Conservation (phyloP, 2,797 vertebrate genomes). For the Phalloptychus januarius region DNA sequence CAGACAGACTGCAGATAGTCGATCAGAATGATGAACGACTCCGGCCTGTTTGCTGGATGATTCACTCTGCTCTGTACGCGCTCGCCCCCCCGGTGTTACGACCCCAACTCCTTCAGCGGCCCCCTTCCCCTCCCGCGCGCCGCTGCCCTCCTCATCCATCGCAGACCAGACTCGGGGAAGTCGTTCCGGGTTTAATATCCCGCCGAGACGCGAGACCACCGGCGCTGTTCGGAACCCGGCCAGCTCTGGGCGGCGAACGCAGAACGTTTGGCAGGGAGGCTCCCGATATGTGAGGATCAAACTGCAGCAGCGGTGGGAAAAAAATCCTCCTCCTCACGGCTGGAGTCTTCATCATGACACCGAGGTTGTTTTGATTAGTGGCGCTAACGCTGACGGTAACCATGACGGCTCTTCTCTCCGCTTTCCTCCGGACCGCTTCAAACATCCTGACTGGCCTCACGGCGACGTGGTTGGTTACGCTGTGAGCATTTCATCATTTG, state of each 20-base stretch:
- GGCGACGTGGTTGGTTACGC: background rate
- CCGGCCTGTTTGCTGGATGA: constrained; percentile 14
- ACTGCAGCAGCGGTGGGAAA: constrained; percentile 5
- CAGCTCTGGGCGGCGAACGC: constrained; percentile 1
- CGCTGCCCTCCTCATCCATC: background rate
- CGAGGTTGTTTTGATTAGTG: constrained; percentile 3
- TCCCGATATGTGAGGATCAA: constrained; percentile 9
- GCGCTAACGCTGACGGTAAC: background rate
- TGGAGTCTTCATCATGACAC: constrained; percentile 9
- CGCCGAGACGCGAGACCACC: constrained; percentile 39
- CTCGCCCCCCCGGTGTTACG: constrained; percentile 1
- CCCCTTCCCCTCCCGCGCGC: constrained; percentile 10
- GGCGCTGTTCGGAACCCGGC: constrained; percentile 8
- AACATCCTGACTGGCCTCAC: background rate
- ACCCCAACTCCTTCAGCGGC: constrained; percentile 10
- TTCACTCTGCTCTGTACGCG: background rate
- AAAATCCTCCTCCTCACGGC: constrained; percentile 3
- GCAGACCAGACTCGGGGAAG: constrained; percentile 36
- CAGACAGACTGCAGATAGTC: constrained; percentile 3
- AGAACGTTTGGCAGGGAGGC: background rate
- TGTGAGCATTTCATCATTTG: background rate
- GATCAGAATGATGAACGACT: constrained; percentile 8
- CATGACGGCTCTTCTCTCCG: background rate
- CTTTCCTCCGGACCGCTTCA: background rate
- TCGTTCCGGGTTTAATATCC: constrained; percentile 40